Evolutionary conservation across 2,113 vertebrate species (phyloP), one percentile per base, ranked within the genome.

Genomic region (Myotis yumanensis): DNA sequence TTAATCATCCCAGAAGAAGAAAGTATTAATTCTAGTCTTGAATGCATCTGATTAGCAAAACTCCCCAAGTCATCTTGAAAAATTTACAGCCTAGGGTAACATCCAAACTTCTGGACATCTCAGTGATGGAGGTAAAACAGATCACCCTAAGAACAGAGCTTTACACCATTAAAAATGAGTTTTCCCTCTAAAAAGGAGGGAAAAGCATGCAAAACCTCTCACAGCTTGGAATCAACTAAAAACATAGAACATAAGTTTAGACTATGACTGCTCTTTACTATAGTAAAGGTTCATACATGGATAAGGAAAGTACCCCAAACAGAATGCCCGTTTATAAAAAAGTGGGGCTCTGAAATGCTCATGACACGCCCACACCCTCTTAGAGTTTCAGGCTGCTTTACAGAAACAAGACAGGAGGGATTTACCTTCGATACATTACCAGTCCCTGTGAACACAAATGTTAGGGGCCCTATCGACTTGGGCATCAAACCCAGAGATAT

Each of bases 401-500:
- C 18, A 46, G 64, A 93, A 85, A 84, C 35, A 86, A 82, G 72
- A 64, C 25, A 83, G 40, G 51, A 37, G 22, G 52, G 82, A 92
- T 94, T 95, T 99, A 99, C 99, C 99, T 99, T 99, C 52, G 99
- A 99, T 89, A 99, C 99, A 66, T 99, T 99, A 86, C 99, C 99
- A 72, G 99, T 99, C 86, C 99, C 99, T 35, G 99, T 99, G 97
- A 99, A 99, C 79, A 99, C 99, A 97, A 99, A 99, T 0, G 99
- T 99, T 96, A 99, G 97, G 1, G 99, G 99, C 17, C 99, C 99
- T 85, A 99, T 98, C 0, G 99, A 99, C 97, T 99, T 99, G 28
- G 99, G 99, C 99, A 99, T 99, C 96, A 99, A 98, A n/a, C 99
- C 99, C 96, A 99, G 98, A 59, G 99, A 99, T 96, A 99, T 99